Base-by-base conservation (phyloP, 2,113 vertebrate genomes). In the Eclectus roratus region DNA sequence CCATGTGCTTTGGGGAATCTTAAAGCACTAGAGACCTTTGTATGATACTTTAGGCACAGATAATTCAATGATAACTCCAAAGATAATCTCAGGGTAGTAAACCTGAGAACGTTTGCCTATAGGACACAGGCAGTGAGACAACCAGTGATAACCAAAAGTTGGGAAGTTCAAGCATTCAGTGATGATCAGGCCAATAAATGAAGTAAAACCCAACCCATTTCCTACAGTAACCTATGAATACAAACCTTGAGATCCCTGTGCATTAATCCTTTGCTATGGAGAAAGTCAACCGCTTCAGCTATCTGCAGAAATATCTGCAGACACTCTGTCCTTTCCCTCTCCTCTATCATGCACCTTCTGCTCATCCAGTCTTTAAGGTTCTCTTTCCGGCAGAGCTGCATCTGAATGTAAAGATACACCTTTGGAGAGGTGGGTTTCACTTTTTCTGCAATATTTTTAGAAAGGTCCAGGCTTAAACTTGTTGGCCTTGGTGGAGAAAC, bases 291-390 rank as follows among this genome's bases (percentile, higher is more conserved):
- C 0, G 99, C 99, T 96, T 99, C 99, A 3, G 98, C 99, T 43
- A 99, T 99, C 98, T 99, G 99, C 95, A 99, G 96, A 95, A 99
- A 99, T 97, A 99, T 99, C 93, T 98, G 98, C 95, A 99, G 98
- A 87, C 99, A 99, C 93, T 99, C 96, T 55, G 97, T 95, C 95
- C 98, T 98, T 60, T 99, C 98, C 66, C 99, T 97, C 68, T 99
- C 98, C 94, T 99, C 99, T 8, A 99, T 97, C 39, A 96, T 73
- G 55, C 98, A 98, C 39, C 99, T 98, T 79, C 98, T 97, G 72
- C 97, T 98, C 99, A 99, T 98, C 99, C 99, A 99, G 98, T 99
- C 99, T 93, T 99, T 99, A 63, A 99, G 98, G 97, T 99, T 99
- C 96, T 99, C 99, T 87, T 99, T 99, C 63, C 99, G 91, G 96